These are phyloP conservation scores for Corbicula japonica DNA, from an alignment of 2,888 invertebrate genomes.

Conservation along the genomic window DNA sequence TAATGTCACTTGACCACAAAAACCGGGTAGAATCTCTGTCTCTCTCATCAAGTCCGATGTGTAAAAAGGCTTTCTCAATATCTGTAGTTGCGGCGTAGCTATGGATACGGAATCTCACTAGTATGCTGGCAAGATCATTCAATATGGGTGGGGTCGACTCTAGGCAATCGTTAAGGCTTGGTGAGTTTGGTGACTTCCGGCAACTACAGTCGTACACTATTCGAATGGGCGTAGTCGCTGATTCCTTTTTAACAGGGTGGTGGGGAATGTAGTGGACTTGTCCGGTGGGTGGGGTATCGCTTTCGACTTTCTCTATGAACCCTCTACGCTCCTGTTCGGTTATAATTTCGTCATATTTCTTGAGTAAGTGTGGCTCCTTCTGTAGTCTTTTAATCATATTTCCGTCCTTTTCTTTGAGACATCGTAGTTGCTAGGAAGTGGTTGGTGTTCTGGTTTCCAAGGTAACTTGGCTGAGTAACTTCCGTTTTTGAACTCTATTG, in stretches of 20 bases:
- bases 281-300: neutral
- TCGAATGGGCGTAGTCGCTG: slow-evolving; percentile 40
- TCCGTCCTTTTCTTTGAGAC: slow-evolving; percentile 20
- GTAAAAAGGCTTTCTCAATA: slow-evolving; percentile 59
- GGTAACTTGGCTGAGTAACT: slow-evolving; percentile 34
- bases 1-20: too few species aligned
- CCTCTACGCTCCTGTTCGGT: slow-evolving; percentile 17
- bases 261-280: slow-evolving; percentile 46
- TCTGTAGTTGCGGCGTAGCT: slow-evolving; percentile 40
- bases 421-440: slow-evolving; percentile 21
- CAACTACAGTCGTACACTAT: slow-evolving; percentile 28
- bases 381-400: slow-evolving; percentile 16
- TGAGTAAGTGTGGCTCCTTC: slow-evolving; percentile 15
- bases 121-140: slow-evolving; percentile 52
- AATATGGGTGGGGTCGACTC: slow-evolving; percentile 27
- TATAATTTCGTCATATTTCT: slow-evolving; percentile 33
- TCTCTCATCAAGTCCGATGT: too few species aligned
- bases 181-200: slow-evolving; percentile 4
- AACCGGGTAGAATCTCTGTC: too few species aligned
- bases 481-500: slow-evolving; percentile 17
- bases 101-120: slow-evolving; percentile 57
- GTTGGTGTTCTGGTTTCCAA: slow-evolving; percentile 27
- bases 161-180: slow-evolving; percentile 63
- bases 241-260: slow-evolving; percentile 39
- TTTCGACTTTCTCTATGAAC: slow-evolving; percentile 24